A percentile compares a stretch with the other conserved stretches of the same genome.
Evolutionary conservation across 2,113 vertebrate species (phyloP).

Genomic region (Pterophyllum scalare): DNA sequence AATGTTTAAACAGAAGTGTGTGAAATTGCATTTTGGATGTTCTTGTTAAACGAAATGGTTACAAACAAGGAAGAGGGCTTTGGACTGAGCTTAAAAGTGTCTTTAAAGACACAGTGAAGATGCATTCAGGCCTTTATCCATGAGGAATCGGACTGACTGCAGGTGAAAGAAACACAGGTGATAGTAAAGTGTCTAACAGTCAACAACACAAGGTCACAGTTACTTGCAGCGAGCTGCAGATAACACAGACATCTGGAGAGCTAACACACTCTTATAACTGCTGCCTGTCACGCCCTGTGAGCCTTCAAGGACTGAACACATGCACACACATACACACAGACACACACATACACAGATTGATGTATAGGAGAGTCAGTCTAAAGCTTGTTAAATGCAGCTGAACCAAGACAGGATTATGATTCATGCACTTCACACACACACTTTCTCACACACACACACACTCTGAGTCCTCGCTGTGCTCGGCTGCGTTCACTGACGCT

Average conservation of each 20-base stretch:
- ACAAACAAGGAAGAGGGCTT: neutral
- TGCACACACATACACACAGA: neutral
- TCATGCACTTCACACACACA: conserved; percentile 33
- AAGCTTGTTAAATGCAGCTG: conserved; percentile 67
- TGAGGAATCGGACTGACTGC: neutral
- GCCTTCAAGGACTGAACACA: conserved; percentile 59
- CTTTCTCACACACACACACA: neutral
- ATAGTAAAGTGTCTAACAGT: conserved; percentile 19
- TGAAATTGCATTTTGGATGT: neutral
- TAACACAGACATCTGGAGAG: conserved; percentile 52
- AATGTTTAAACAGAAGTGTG: neutral
- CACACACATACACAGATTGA: conserved; percentile 20
- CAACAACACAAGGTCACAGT: conserved; percentile 55
- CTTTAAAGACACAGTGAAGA: neutral
- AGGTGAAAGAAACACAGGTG: conserved; percentile 22
- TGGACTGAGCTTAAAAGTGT: neutral
- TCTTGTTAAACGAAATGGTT: neutral
- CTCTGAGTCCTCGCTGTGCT: neutral
- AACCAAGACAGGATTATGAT: conserved; percentile 70
- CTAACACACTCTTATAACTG: conserved; percentile 42
- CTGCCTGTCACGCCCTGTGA: conserved; percentile 43
- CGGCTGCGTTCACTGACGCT: conserved; percentile 36
- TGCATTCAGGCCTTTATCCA: neutral
- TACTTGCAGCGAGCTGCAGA: conserved; percentile 21
- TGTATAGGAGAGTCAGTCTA: conserved; percentile 51